Evolutionary conservation across 2,888 invertebrate species (phyloP).

Genomic region (Exocentrus adspersus): DNA sequence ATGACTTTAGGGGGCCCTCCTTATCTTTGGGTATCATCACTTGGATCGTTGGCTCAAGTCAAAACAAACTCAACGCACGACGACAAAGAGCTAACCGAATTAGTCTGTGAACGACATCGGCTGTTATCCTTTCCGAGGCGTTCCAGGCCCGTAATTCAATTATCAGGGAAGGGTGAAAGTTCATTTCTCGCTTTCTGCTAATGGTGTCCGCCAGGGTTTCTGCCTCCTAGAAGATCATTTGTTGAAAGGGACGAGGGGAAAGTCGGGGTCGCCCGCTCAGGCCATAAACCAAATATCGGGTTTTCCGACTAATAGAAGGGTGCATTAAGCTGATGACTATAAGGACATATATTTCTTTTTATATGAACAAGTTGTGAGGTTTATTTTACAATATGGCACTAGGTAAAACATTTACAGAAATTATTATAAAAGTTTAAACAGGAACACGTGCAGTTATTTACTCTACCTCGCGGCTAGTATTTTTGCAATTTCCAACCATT

Average conservation of each 20-base stretch:
- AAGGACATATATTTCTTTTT: too few relatives aligned
- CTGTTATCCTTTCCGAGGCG: conserved; percentile 4
- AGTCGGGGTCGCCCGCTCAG: background rate
- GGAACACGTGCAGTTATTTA: background rate
- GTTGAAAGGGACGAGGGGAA: conserved; percentile 1
- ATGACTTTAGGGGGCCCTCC: too few relatives aligned
- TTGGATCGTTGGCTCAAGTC: background rate
- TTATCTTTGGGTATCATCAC: too few relatives aligned
- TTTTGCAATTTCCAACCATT: conserved; percentile 1
- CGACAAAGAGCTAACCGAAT: background rate
- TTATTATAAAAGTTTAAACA: too few relatives aligned
- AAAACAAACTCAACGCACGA: background rate
- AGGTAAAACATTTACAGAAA: too few relatives aligned
- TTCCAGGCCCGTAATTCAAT: conserved; percentile 16
- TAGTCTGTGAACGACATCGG: conserved; percentile 7
- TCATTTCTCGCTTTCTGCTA: conserved; percentile 8
- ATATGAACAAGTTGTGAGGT: too few relatives aligned
- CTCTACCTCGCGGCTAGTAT: background rate
- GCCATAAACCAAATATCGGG: conserved; percentile 3
- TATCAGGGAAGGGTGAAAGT: conserved; percentile 19
- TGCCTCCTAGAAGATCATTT: background rate
- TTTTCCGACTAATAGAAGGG: background rate
- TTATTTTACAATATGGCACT: too few relatives aligned
- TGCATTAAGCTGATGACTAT: background rate
- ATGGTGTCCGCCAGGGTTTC: conserved; percentile 6